These are phyloP conservation scores for Trematocara marginatum DNA, from an alignment of 2,113 vertebrate species.

Conservation along the genomic window DNA sequence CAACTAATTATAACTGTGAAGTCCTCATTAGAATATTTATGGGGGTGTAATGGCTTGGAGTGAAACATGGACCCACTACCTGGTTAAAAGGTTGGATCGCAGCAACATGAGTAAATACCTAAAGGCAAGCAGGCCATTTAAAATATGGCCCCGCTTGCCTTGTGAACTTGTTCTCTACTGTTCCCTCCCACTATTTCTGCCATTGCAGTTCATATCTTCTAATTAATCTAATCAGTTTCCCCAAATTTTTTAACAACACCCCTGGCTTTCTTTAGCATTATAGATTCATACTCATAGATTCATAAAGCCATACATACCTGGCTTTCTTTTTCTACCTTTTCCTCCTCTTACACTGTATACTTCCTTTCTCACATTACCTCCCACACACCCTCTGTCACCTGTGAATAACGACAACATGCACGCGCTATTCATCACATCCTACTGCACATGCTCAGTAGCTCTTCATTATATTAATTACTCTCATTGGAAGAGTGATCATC, in stretches of 20 bases:
- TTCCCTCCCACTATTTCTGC: background rate
- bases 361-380: slow-evolving; percentile 11
- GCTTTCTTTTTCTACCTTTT: background rate
- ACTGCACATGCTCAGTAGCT: slow-evolving; percentile 75
- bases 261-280: background rate
- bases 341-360: background rate
- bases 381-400: slow-evolving; percentile 62
- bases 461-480: slow-evolving; percentile 92
- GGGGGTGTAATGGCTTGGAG: slow-evolving; percentile 5
- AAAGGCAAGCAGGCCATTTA: background rate
- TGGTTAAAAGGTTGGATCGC: slow-evolving; percentile 12
- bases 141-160: background rate
- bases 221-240: background rate
- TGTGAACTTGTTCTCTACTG: background rate
- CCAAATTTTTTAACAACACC: background rate
- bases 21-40: slow-evolving; percentile 40
- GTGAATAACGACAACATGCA: slow-evolving; percentile 77
- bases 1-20: slow-evolving; percentile 54
- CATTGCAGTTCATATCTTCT: background rate
- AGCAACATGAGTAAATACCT: background rate
- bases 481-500: slow-evolving; percentile 95
- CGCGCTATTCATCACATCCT: slow-evolving; percentile 69
- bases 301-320: background rate
- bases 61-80: background rate
- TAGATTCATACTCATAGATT: background rate